These are phyloP conservation scores for Limanda limanda DNA, from an alignment of 2,113 vertebrate species.

Conservation along the genomic window DNA sequence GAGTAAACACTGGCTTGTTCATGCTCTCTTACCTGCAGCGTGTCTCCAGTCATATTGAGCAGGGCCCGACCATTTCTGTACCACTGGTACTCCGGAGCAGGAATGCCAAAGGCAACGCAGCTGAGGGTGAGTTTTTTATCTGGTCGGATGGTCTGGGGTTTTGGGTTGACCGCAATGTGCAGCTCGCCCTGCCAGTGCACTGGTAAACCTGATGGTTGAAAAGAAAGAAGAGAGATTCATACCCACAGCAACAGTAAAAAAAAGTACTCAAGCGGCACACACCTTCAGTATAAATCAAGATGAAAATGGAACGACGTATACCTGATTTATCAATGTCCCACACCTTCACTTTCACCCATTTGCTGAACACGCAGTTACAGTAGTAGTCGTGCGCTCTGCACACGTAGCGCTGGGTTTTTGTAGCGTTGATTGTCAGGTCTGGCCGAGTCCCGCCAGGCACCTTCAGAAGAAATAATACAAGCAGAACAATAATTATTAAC, in stretches of 20 bases:
- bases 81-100: conserved; percentile 88
- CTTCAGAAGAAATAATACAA: conserved; percentile 31
- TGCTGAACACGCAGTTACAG: conserved; percentile 77
- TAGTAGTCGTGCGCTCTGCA: conserved; percentile 85
- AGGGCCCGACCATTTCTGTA: conserved; percentile 84
- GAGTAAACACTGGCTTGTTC: not conserved
- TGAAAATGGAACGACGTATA: conserved; percentile 21
- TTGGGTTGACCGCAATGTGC: conserved; percentile 80
- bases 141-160: conserved; percentile 63
- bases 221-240: conserved; percentile 15
- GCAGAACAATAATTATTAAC: not conserved
- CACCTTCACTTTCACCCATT: conserved; percentile 89
- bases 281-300: not conserved
- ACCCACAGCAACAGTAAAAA: not conserved
- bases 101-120: conserved; percentile 86
- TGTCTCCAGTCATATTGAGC: conserved; percentile 73
- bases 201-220: conserved; percentile 68
- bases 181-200: conserved; percentile 84
- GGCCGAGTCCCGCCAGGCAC: conserved; percentile 80
- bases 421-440: conserved; percentile 80
- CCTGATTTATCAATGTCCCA: conserved; percentile 74
- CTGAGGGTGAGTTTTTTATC: conserved; percentile 74
- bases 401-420: conserved; percentile 79
- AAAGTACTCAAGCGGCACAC: not conserved
- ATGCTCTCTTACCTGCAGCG: conserved; percentile 76